These are phyloP conservation scores for Tanytarsus gracilentus DNA, from an alignment of 2,888 invertebrate species.

Conservation along the genomic window DNA sequence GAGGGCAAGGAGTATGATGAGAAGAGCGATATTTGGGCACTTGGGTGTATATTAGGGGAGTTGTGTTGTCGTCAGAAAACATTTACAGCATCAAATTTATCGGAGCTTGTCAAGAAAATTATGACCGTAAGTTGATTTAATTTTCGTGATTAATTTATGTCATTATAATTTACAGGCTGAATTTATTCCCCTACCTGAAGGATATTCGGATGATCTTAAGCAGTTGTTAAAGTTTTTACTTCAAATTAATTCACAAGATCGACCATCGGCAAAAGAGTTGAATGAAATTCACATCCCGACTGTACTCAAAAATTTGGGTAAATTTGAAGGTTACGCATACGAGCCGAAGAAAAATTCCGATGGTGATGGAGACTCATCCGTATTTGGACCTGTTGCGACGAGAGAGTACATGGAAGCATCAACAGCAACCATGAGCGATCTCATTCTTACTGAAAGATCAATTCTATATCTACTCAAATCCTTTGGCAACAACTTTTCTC, in stretches of 20 bases:
- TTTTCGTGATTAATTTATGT: no score
- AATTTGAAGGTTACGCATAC: constrained; percentile 37
- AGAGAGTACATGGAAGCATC: constrained; percentile 41
- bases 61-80: constrained; percentile 62
- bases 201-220: constrained; percentile 55
- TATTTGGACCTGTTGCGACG: constrained; percentile 33
- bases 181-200: constrained; percentile 55
- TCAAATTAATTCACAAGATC: constrained; percentile 50
- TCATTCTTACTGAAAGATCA: constrained; percentile 37
- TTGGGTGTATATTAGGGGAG: constrained; percentile 68
- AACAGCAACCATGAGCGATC: constrained; percentile 38
- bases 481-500: constrained; percentile 45
- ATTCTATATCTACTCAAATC: constrained; percentile 50
- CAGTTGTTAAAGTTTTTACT: constrained; percentile 54
- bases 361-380: neutral
- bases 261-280: constrained; percentile 56
- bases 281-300: constrained; percentile 47
- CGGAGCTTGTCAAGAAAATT: constrained; percentile 63
- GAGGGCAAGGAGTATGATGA: constrained; percentile 66
- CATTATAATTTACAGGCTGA: constrained; percentile 46
- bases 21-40: constrained; percentile 70
- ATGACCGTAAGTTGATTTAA: constrained; percentile 53
- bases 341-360: neutral
- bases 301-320: constrained; percentile 42
- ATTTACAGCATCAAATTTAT: constrained; percentile 63